Conservation (phyloP, 1,140 invertebrate species). For the Drosophila elegans region DNA sequence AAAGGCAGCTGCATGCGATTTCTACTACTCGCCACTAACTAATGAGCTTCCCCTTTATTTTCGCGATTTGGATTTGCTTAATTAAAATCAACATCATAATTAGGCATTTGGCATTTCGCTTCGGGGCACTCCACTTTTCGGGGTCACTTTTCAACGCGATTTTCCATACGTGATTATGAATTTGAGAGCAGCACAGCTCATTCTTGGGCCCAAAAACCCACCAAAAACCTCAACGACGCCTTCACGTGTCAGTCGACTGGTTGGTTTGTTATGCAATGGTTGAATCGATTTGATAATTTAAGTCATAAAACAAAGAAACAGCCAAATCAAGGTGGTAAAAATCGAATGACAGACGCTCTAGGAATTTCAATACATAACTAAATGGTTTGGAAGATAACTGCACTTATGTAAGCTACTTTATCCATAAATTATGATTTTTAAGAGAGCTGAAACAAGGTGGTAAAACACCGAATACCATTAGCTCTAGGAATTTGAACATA, state of each 20-base stretch:
- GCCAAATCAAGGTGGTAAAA: constrained; percentile 20
- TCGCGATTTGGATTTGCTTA: constrained; percentile 26
- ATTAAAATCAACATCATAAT: constrained; percentile 62
- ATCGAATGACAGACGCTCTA: constrained; percentile 12
- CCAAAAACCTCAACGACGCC: constrained; percentile 42
- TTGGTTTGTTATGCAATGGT: constrained; percentile 48
- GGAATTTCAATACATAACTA: constrained; percentile 21
- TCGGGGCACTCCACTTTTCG: constrained; percentile 31
- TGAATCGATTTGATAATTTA: constrained; percentile 62
- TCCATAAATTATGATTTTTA: not conserved
- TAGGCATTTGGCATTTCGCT: constrained; percentile 34
- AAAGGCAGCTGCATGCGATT: constrained; percentile 41
- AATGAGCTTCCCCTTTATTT: constrained; percentile 33
- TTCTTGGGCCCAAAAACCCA: constrained; percentile 27
- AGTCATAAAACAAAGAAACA: constrained; percentile 46
- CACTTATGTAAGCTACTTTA: not conserved
- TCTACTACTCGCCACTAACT: constrained; percentile 32
- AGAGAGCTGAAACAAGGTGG: not conserved
- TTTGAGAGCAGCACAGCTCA: constrained; percentile 35
- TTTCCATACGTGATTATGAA: constrained; percentile 60
- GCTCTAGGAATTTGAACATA: no score
- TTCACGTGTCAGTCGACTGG: constrained; percentile 62
- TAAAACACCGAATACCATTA: no score
- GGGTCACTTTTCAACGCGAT: constrained; percentile 48
- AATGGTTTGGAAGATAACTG: constrained; percentile 3